These are phyloP conservation scores for Grammomys surdaster DNA, from an alignment of 2,113 vertebrate species.

Conservation along the genomic window DNA sequence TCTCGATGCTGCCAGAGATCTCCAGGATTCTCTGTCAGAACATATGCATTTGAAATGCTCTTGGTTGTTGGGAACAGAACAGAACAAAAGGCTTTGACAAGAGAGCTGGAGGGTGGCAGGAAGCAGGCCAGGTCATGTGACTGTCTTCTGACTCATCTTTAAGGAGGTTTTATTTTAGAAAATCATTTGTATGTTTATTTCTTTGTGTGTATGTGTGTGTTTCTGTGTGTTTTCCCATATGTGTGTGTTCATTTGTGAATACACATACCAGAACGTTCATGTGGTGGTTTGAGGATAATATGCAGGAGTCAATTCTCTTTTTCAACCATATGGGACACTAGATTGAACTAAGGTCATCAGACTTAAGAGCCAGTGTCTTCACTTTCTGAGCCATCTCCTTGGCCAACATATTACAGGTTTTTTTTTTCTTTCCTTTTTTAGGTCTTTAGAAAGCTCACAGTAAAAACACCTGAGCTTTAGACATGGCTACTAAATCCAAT, in stretches of 20 bases:
- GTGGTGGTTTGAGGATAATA: background rate
- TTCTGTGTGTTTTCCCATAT: background rate
- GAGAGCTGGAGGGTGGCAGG: background rate
- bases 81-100: constrained; percentile 37
- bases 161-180: background rate
- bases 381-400: background rate
- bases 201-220: too few relatives aligned
- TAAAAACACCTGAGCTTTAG: background rate
- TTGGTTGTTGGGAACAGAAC: constrained; percentile 48
- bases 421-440: too few relatives aligned
- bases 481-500: background rate
- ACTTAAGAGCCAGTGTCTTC: background rate
- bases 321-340: background rate
- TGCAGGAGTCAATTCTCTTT: background rate
- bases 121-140: background rate
- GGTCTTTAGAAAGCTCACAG: background rate
- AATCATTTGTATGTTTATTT: background rate
- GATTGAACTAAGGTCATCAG: background rate
- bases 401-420: background rate
- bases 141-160: background rate
- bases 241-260: background rate
- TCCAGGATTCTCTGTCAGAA: constrained; percentile 65
- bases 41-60: constrained; percentile 79
- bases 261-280: too few relatives aligned
- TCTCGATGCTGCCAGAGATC: constrained; percentile 38